These are phyloP conservation scores for Abscondita cerata DNA, from an alignment of 2,888 invertebrate genomes.

Conservation along the genomic window DNA sequence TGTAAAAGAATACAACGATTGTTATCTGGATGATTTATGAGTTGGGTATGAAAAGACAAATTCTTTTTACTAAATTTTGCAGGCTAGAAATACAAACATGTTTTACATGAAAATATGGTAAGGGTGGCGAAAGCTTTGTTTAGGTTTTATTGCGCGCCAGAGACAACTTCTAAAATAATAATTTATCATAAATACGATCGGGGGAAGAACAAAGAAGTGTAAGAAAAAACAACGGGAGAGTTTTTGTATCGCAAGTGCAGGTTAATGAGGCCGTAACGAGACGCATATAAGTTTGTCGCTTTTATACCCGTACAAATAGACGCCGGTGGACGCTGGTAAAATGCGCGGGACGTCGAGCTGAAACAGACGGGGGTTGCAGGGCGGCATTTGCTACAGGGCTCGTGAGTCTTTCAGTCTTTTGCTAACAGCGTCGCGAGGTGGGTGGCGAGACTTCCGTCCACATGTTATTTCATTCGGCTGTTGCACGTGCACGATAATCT, in stretches of 20 bases:
- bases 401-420: conserved; percentile 29
- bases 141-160: conserved; percentile 47
- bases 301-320: conserved; percentile 43
- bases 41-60: conserved; percentile 24
- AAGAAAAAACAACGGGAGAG: conserved; percentile 24
- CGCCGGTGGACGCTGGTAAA: conserved; percentile 45
- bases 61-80: conserved; percentile 24
- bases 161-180: conserved; percentile 47
- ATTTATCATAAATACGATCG: conserved; percentile 47
- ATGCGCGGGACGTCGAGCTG: conserved; percentile 45
- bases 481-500: conserved; percentile 27
- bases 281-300: conserved; percentile 44
- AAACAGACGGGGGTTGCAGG: conserved; percentile 37
- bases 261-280: conserved; percentile 47
- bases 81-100: conserved; percentile 18
- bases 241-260: conserved; percentile 40
- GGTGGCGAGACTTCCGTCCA: conserved; percentile 35
- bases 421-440: conserved; percentile 21
- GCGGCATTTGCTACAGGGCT: conserved; percentile 34
- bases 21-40: conserved; percentile 26
- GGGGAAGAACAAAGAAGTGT: conserved; percentile 40
- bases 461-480: conserved; percentile 27
- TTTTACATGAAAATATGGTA: conserved; percentile 22
- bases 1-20: conserved; percentile 16
- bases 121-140: conserved; percentile 40